Evolutionary conservation across 2,113 vertebrate genomes (phyloP), one percentile per base, ranked within the genome.

Genomic region (Oncorhynchus masou): DNA sequence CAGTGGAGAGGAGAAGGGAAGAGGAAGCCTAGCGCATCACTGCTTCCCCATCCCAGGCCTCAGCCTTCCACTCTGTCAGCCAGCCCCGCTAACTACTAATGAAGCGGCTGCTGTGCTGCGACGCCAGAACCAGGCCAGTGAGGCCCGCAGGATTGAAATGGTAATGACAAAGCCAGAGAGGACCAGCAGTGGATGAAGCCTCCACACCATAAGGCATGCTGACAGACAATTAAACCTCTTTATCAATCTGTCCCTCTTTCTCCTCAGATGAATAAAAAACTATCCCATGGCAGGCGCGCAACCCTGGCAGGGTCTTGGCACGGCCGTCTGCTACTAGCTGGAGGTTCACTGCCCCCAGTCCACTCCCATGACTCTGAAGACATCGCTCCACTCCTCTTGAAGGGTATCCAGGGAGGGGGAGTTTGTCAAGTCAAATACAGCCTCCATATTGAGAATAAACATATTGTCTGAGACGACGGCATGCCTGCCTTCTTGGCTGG

Each of bases 201-300:
- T 89, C 85, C 88, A 89, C 81, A 89, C 88, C 85, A 90, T 89
- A 92, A 93, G 92, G 89, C 91, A 87, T 78, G 79, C 87, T 93
- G 93, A 91, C 89, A 95, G 89, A 94, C 92, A 93, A 94, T 94
- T 94, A 95, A 91, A 92, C 86, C 88, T 91, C 90, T 93, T 94
- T 91, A 94, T 94, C 93, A 92, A 81, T 89, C 86, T 84, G 20
- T 74, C 75, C 31, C 84, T 91, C 24, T 24, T 90, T 89, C 91
- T 84, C 81, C 80, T 88, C 85, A 91, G 59, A 62, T 16, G 59
- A 22, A 62, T 22, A 22, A 24, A 62, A 62, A 62, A n/a, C n/a
- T 9, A 62, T 62, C n/a, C n/a, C n/a, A 2, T 22, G 59, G 59
- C n/a, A 62, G n/a, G n/a, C 59, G 1, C 5, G 51, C 16, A 45